Base-by-base conservation (phyloP, 2,888 invertebrate genomes). In the Lysandra bellargus region DNA sequence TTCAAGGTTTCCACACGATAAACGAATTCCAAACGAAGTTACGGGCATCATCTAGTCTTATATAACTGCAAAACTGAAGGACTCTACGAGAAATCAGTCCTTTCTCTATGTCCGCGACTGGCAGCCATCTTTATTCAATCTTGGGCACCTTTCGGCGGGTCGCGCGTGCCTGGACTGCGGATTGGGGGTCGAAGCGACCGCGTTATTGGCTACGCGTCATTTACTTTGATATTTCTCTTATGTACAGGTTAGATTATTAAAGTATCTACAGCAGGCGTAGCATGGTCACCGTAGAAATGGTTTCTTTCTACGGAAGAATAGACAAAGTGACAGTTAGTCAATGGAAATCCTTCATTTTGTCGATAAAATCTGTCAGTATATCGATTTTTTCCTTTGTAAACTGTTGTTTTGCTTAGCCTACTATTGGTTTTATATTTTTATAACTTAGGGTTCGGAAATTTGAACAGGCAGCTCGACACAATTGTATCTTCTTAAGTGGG, bases 101-200 rank as follows among this genome's bases (percentile, higher is more conserved):
- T 37, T 37, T 37, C 4, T 69, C 14, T 37, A 17, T 69, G 17
- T 69, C 69, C 14, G 33, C 1, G 79, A 77, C 78, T 81, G 79
- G 78, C 81, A 82, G 86, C 88, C 89, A 90, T 91, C 88, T 90
- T 90, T 90, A 90, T 90, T 91, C 90, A 90, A 90, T 91, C 88
- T 88, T 87, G 86, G 87, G 85, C 88, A 91, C 90, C 90, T 90
- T 88, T 90, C 90, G 83, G 82, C 80, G 77, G 78, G 79, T 49
- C 44, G 86, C 82, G 84, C 90, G 91, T 90, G 91, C 87, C 87
- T 80, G 1, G 90, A 87, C 86, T 90, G 79, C 49, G 37, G 78
- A 80, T 73, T 23, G 40, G 6, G 60, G 23, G 64, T 64, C 17
- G 64, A n/a, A 57, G 57, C 64, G 78, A 77, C 75, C 75, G 64